These are phyloP conservation scores for Odocoileus virginianus DNA, from an alignment of 2,113 vertebrate species.

Conservation along the genomic window DNA sequence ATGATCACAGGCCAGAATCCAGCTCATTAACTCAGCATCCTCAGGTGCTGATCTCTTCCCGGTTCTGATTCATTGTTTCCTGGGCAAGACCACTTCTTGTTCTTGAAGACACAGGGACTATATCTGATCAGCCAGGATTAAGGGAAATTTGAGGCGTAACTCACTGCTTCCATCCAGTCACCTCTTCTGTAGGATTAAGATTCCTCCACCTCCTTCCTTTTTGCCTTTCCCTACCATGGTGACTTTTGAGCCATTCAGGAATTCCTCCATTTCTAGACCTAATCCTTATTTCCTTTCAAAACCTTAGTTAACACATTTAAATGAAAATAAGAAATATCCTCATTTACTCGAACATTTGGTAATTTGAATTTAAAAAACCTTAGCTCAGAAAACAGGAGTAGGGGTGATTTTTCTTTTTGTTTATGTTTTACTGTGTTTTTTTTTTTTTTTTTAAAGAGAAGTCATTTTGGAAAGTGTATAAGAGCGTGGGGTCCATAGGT, in stretches of 20 bases:
- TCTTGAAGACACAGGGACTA: neutral
- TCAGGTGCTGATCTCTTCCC: neutral
- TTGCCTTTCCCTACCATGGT: neutral
- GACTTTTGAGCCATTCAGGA: neutral
- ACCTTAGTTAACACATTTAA: neutral
- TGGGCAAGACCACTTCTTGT: neutral
- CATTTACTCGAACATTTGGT: neutral
- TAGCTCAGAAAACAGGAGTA: neutral
- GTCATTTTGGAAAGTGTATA: neutral
- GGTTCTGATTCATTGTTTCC: neutral
- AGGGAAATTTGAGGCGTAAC: neutral
- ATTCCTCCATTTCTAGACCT: neutral
- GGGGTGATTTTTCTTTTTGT: neutral
- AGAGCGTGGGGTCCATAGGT: neutral
- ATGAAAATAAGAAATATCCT: neutral
- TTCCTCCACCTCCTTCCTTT: neutral
- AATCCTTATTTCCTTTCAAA: neutral
- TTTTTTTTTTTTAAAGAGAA: neutral
- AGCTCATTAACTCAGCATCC: neutral
- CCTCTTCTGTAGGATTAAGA: neutral
- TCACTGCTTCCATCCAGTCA: neutral
- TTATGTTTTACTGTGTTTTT: neutral
- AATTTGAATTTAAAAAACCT: neutral
- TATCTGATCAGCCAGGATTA: neutral
- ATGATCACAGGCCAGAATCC: neutral